phyloP scores from a whole-genome alignment of 2,888 invertebrate genomes.

The Meiosimyza decipiens region DNA sequence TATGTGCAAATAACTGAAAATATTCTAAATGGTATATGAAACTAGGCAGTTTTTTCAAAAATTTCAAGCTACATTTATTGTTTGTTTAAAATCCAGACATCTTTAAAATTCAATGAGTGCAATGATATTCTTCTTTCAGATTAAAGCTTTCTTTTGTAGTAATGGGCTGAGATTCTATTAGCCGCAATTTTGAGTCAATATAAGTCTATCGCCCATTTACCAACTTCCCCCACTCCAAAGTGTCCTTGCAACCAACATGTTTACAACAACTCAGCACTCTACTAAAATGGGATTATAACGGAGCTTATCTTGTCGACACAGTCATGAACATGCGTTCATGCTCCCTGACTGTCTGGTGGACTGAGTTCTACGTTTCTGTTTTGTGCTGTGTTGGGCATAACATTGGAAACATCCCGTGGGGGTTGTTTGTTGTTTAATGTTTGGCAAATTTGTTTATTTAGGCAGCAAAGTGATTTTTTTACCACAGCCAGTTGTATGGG shows the following conservation, averaged over 20 bases:
- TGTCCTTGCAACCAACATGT: conserved; percentile 20
- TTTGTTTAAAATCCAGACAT: too few relatives aligned
- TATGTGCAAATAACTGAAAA: too few relatives aligned
- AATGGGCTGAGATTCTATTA: too few relatives aligned
- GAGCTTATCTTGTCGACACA: conserved; percentile 59
- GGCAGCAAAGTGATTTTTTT: conserved; percentile 28
- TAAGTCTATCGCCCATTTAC: neutral
- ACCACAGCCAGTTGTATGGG: neutral
- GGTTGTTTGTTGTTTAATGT: conserved; percentile 20
- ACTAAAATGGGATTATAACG: conserved; percentile 48
- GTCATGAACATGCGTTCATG: conserved; percentile 40
- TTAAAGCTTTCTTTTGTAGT: too few relatives aligned
- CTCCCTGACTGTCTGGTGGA: neutral
- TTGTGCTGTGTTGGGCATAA: neutral
- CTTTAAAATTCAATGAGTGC: too few relatives aligned
- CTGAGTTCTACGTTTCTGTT: neutral
- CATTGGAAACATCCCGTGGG: neutral
- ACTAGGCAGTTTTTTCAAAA: too few relatives aligned
- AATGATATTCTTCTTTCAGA: too few relatives aligned
- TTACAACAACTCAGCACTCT: conserved; percentile 36
- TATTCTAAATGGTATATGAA: too few relatives aligned
- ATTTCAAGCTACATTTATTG: too few relatives aligned
- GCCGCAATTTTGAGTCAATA: neutral
- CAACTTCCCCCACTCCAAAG: neutral
- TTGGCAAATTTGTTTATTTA: conserved; percentile 36